Conservation (phyloP, 2,113 vertebrate species). For the Chloebia gouldiae region DNA sequence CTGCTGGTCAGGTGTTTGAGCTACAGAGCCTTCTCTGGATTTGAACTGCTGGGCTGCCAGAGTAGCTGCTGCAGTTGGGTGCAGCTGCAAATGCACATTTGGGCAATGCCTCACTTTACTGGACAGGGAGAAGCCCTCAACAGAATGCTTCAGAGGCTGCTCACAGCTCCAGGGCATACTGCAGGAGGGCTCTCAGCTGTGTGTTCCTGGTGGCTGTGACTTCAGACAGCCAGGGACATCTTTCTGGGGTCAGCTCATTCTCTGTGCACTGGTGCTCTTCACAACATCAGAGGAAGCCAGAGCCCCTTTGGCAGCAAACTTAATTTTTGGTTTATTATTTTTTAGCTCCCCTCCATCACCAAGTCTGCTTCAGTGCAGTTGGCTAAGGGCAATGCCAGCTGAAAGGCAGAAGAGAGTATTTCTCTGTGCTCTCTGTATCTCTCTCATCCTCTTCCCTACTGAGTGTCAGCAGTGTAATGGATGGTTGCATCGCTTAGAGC, state of each 20-base stretch:
- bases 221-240: neutral
- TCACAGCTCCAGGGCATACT: rapidly evolving
- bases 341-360: neutral
- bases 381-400: neutral
- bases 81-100: neutral
- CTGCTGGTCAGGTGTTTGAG: neutral
- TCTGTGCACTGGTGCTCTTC: neutral
- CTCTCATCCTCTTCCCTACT: neutral
- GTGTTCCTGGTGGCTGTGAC: neutral
- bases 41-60: neutral
- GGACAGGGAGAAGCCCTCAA: neutral
- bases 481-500: neutral
- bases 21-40: neutral
- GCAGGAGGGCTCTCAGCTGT: neutral
- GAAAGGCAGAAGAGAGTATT: neutral
- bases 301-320: neutral
- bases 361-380: neutral
- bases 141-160: neutral
- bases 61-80: neutral
- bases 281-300: neutral
- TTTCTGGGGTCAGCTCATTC: neutral
- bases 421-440: neutral
- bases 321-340: neutral
- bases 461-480: neutral
- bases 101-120: neutral